Evolutionary conservation across 2,113 vertebrate genomes (phyloP).

Genomic region (Microtus pennsylvanicus): DNA sequence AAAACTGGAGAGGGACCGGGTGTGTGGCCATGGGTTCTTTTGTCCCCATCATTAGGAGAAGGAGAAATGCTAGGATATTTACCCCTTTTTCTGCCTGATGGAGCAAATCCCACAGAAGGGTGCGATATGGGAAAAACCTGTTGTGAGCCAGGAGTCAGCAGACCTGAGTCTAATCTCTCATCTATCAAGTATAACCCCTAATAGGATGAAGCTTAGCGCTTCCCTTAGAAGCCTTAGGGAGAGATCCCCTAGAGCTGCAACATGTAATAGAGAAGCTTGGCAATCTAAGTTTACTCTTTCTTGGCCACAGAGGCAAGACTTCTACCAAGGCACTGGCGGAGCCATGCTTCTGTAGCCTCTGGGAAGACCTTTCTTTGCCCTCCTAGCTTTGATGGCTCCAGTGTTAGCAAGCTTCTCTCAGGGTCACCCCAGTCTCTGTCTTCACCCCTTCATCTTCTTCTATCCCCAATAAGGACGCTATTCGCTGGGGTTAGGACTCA

Average conservation of each 20-base stretch:
- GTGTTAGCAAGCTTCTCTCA: background rate
- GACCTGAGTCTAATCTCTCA: background rate
- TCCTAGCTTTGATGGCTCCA: background rate
- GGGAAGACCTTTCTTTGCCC: background rate
- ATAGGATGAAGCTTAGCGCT: background rate
- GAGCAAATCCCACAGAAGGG: background rate
- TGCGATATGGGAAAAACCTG: background rate
- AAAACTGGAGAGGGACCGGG: background rate
- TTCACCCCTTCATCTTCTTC: background rate
- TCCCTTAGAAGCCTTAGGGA: background rate
- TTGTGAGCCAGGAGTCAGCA: background rate
- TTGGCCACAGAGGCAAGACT: background rate
- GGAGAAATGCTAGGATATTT: background rate
- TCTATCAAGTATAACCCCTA: background rate
- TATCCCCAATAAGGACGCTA: background rate
- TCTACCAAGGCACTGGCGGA: no score
- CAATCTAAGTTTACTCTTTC: background rate
- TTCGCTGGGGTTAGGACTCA: background rate
- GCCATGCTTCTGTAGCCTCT: background rate
- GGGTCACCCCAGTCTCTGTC: background rate
- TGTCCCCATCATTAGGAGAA: background rate
- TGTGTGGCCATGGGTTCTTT: background rate
- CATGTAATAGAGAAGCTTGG: background rate
- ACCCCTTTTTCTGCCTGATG: background rate
- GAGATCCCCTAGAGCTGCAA: background rate